phyloP scores from a whole-genome alignment of 2,888 invertebrate genomes.

The Acleris literana region DNA sequence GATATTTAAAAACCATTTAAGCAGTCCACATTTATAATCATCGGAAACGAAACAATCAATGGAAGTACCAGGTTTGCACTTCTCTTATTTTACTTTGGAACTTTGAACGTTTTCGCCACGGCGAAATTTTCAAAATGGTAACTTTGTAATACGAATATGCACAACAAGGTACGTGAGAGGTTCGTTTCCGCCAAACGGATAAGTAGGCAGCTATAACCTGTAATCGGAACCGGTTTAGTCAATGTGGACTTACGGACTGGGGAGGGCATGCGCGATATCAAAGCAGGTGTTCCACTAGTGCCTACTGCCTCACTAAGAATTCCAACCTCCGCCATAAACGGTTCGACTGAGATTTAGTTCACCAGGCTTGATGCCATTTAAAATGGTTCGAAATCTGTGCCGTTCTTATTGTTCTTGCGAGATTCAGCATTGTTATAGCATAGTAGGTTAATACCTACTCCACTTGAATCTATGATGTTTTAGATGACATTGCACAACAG shows the following conservation, averaged over 20 bases:
- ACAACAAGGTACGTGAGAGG: conserved; percentile 64
- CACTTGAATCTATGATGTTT: neutral
- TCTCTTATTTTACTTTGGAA: neutral
- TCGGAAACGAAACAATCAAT: conserved; percentile 3
- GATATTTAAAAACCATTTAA: conserved; percentile 7
- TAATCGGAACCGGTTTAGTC: conserved; percentile 81
- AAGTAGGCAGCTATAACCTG: conserved; percentile 80
- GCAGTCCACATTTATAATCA: neutral
- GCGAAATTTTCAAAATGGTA: conserved; percentile 23
- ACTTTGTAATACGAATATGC: conserved; percentile 50
- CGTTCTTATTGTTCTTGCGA: conserved; percentile 16
- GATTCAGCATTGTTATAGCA: conserved; percentile 3
- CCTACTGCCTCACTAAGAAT: conserved; percentile 80
- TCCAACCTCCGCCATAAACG: conserved; percentile 71
- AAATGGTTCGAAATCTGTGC: conserved; percentile 20
- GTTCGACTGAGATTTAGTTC: conserved; percentile 65
- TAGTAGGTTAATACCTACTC: neutral
- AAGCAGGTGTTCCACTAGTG: conserved; percentile 79
- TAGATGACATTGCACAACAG: conserved; percentile 1
- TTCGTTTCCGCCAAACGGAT: conserved; percentile 81
- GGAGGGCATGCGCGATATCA: conserved; percentile 79
- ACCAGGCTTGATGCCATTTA: conserved; percentile 40
- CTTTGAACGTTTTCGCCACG: conserved; percentile 3
- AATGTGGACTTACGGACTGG: conserved; percentile 77
- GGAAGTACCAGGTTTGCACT: neutral